These are phyloP conservation scores for Brachirus orientalis DNA, from an alignment of 2,113 vertebrate genomes.

Conservation along the genomic window DNA sequence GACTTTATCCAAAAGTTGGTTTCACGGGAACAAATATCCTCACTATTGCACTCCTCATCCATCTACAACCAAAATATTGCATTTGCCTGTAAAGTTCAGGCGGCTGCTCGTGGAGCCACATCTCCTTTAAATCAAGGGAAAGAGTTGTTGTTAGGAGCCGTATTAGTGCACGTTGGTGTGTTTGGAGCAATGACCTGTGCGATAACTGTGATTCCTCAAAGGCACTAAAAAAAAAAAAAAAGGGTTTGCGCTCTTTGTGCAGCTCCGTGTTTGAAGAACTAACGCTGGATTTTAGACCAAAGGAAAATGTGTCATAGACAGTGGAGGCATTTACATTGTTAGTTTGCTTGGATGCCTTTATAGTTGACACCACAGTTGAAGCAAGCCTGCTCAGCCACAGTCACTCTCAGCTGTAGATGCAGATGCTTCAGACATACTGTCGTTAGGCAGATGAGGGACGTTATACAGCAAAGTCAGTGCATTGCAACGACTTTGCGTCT, in stretches of 20 bases:
- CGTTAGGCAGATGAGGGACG: too few species aligned
- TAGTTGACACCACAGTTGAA: too few species aligned
- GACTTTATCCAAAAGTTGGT: too few species aligned
- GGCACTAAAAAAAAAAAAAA: neutral
- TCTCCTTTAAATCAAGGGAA: too few species aligned
- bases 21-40: slow-evolving; percentile 29
- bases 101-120: slow-evolving; percentile 7
- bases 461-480: too few species aligned
- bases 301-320: neutral
- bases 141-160: slow-evolving; percentile 39
- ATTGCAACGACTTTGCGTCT: too few species aligned
- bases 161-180: slow-evolving; percentile 27
- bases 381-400: too few species aligned
- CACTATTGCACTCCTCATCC: slow-evolving; percentile 8
- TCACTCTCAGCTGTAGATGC: too few species aligned
- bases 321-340: slow-evolving; percentile 1
- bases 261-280: slow-evolving; percentile 21
- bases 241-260: slow-evolving; percentile 24
- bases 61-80: slow-evolving; percentile 26
- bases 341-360: too few species aligned
- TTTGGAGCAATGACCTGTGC: slow-evolving; percentile 41
- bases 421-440: too few species aligned
- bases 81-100: slow-evolving; percentile 13
- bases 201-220: too few species aligned
- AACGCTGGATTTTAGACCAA: slow-evolving; percentile 1